Evolutionary conservation across 2,797 vertebrate species (phyloP).

Genomic region (Falco biarmicus): DNA sequence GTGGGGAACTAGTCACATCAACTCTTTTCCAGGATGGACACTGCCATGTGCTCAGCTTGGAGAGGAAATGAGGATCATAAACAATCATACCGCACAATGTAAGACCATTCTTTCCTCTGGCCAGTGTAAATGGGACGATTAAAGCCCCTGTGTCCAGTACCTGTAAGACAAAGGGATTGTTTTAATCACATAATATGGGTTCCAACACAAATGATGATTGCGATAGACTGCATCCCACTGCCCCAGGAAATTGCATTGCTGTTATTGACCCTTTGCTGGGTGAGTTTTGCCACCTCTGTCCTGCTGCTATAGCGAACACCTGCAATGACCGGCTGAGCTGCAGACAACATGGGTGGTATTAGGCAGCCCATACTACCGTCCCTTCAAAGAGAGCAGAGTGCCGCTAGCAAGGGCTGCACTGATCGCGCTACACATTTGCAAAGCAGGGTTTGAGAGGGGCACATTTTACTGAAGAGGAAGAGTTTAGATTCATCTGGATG

Average conservation of each 20-base stretch:
- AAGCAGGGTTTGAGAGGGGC: neutral
- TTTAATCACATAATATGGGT: neutral
- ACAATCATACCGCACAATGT: neutral
- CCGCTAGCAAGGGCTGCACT: neutral
- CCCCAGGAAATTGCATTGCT: neutral
- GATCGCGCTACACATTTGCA: neutral
- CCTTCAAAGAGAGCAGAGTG: neutral
- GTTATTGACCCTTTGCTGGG: neutral
- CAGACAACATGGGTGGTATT: accelerated
- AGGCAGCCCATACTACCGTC: neutral
- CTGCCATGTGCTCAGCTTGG: neutral
- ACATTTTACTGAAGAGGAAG: neutral
- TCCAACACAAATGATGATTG: neutral
- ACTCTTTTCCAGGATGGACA: neutral
- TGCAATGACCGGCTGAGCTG: accelerated
- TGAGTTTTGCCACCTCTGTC: neutral
- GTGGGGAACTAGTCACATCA: neutral
- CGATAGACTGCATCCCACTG: neutral
- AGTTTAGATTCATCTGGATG: neutral
- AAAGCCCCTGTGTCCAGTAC: neutral
- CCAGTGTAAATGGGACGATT: neutral
- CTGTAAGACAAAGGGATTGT: neutral
- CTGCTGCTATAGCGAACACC: neutral
- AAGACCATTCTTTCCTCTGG: neutral
- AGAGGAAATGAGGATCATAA: neutral